Percentiles rank a stretch among this genome's conserved stretches.
Conservation (phyloP, 1,140 invertebrate genomes). For the Apis dorsata region DNA sequence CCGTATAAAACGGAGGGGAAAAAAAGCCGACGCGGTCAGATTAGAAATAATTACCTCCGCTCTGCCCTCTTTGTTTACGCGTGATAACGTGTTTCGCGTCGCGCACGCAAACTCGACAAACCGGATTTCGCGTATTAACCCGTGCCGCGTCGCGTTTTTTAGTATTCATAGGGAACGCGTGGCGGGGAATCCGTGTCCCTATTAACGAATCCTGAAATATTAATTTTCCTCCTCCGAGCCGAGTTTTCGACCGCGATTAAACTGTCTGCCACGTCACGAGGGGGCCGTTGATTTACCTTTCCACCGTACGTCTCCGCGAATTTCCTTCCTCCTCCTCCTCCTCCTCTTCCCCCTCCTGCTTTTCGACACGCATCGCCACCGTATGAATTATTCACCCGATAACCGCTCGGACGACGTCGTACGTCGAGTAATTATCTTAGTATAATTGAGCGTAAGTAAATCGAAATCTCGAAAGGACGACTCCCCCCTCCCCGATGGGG, state of each 20-base stretch:
- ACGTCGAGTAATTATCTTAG: background rate
- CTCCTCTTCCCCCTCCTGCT: no score
- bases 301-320: background rate
- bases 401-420: background rate
- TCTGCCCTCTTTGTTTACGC: constrained; percentile 56
- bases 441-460: background rate
- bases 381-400: constrained; percentile 7
- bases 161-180: constrained; percentile 41
- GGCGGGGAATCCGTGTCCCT: constrained; percentile 26
- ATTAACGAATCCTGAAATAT: constrained; percentile 53
- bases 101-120: constrained; percentile 55
- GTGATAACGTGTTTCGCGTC: constrained; percentile 55
- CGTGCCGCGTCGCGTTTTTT: constrained; percentile 37
- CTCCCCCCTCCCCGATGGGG: no score
- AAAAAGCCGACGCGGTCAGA: constrained; percentile 47
- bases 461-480: background rate
- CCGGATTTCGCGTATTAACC: constrained; percentile 62
- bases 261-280: background rate
- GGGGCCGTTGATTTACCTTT: constrained; percentile 1
- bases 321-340: background rate
- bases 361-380: background rate
- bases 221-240: constrained; percentile 13
- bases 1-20: constrained; percentile 13
- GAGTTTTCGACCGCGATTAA: constrained; percentile 12
- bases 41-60: constrained; percentile 59